Percentiles rank a stretch among this genome's conserved stretches.
Conservation (phyloP, 2,797 vertebrate genomes). For the Ibycter americanus region DNA sequence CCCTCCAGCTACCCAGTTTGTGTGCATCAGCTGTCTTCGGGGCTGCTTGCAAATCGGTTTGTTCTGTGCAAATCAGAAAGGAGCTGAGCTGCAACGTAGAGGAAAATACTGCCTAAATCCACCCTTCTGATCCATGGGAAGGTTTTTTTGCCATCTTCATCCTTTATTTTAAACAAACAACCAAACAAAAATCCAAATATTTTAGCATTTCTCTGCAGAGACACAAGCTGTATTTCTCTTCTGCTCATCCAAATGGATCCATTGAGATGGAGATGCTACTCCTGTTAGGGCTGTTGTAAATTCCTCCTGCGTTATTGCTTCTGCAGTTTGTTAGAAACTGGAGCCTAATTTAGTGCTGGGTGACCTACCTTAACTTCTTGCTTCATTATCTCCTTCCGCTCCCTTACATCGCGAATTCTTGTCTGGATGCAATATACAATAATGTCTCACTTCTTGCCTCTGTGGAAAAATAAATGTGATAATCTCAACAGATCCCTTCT, state of each 20-base stretch:
- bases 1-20: neutral
- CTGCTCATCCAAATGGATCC: neutral
- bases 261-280: rapidly evolving
- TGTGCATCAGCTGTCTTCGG: neutral
- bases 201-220: neutral
- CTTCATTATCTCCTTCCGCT: neutral
- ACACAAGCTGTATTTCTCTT: neutral
- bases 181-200: neutral
- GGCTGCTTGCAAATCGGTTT: neutral
- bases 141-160: neutral
- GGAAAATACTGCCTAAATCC: neutral
- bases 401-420: neutral
- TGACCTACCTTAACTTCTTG: neutral
- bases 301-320: neutral
- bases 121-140: rapidly evolving
- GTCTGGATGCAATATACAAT: neutral
- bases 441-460: neutral
- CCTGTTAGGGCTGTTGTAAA: neutral
- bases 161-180: neutral
- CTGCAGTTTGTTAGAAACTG: neutral
- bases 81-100: neutral
- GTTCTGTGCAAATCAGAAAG: neutral
- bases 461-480: neutral
- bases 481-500: neutral
- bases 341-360: neutral